Percentiles rank a stretch among this genome's conserved stretches.
phyloP scores from a whole-genome alignment of 2,113 vertebrate species.

The Carollia perspicillata region DNA sequence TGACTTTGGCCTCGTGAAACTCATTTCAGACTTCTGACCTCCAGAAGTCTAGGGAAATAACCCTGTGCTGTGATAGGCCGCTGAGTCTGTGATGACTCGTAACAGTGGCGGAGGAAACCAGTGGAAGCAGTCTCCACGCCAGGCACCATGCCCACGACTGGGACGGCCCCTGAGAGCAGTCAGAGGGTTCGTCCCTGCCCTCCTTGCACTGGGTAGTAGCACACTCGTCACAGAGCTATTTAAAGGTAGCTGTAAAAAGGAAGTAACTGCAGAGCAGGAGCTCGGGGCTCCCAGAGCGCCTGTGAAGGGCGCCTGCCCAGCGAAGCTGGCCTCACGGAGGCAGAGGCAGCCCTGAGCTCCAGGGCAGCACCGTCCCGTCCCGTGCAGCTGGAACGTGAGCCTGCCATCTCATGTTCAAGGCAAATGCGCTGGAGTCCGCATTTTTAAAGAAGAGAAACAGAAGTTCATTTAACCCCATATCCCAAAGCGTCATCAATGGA shows the following conservation, averaged over 20 bases:
- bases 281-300: background rate
- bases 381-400: background rate
- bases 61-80: background rate
- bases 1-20: background rate
- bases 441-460: background rate
- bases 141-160: background rate
- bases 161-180: background rate
- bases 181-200: background rate
- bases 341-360: background rate
- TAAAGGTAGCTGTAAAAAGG: background rate
- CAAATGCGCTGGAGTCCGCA: background rate
- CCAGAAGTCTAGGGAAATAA: background rate
- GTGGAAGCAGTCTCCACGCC: background rate
- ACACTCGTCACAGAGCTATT: background rate
- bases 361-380: too few relatives aligned
- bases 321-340: rapidly evolving
- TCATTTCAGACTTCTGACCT: background rate
- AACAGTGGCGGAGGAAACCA: background rate
- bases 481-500: background rate
- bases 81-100: background rate
- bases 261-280: background rate
- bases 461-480: background rate
- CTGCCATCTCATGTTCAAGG: background rate
- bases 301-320: background rate
- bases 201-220: too few relatives aligned